Percentiles rank a stretch among this genome's conserved stretches.
phyloP scores from a whole-genome alignment of 2,797 vertebrate species.

The Buphagus erythrorhynchus region DNA sequence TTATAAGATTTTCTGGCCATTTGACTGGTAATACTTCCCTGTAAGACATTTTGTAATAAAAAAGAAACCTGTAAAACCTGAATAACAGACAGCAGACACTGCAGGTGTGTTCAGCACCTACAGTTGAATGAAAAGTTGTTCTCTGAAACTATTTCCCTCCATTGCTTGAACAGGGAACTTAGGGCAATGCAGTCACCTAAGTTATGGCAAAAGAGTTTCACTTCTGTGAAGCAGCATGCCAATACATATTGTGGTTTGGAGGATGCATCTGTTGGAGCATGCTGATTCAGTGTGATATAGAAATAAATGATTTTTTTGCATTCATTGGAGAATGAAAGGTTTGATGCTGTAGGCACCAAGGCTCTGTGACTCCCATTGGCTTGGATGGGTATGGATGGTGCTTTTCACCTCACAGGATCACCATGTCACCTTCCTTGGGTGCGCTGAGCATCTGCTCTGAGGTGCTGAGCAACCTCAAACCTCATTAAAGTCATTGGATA shows the following conservation, averaged over 20 bases:
- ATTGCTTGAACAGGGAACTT: neutral
- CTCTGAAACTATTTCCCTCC: neutral
- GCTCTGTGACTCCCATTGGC: neutral
- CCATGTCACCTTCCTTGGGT: neutral
- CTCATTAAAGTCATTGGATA: neutral
- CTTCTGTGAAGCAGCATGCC: neutral
- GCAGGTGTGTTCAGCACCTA: neutral
- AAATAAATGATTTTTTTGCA: fast-evolving
- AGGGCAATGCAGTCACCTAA: neutral
- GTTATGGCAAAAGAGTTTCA: neutral
- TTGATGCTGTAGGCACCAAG: neutral
- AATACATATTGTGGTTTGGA: neutral
- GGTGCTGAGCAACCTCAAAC: neutral
- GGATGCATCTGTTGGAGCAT: neutral
- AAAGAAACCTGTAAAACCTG: neutral
- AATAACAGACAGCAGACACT: neutral
- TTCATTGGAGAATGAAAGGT: neutral
- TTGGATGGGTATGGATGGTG: neutral
- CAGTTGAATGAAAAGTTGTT: neutral
- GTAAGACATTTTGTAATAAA: neutral
- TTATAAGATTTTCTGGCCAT: neutral
- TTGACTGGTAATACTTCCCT: neutral
- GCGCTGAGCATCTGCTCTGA: neutral
- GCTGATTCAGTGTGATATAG: neutral
- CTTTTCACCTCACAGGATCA: neutral